Evolutionary conservation across 2,888 invertebrate genomes (phyloP).

Genomic region (Tiphia femorata): DNA sequence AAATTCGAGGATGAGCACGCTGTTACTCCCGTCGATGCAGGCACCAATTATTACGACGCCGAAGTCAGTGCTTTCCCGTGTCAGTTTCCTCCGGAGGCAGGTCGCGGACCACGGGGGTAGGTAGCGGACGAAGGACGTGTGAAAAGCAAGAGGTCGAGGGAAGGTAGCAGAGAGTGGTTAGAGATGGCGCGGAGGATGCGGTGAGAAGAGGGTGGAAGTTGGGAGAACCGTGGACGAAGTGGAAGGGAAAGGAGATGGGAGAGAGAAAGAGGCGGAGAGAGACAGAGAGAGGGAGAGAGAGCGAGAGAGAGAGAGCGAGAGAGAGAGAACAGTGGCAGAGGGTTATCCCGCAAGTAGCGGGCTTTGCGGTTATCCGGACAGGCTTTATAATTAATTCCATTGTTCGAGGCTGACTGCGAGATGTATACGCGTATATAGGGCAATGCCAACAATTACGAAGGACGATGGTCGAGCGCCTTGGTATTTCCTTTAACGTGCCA

Average conservation of each 20-base stretch:
- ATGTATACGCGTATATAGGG: constrained; percentile 35
- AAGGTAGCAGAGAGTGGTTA: neutral
- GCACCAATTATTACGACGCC: constrained; percentile 28
- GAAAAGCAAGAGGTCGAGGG: neutral
- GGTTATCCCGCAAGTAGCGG: constrained; percentile 47
- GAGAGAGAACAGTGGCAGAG: neutral
- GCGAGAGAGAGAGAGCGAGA: too few species aligned
- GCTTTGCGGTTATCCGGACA: constrained; percentile 56
- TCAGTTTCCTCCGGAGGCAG: constrained; percentile 23
- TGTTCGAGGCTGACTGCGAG: constrained; percentile 49
- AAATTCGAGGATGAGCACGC: neutral
- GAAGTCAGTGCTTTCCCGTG: constrained; percentile 31
- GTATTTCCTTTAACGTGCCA: constrained; percentile 45
- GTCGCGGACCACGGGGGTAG: neutral
- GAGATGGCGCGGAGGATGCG: constrained; percentile 5
- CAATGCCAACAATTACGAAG: constrained; percentile 47
- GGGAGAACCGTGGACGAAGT: neutral
- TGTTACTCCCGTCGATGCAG: neutral
- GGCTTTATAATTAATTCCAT: constrained; percentile 64
- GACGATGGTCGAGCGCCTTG: constrained; percentile 37
- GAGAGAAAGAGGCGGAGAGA: neutral
- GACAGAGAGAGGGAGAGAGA: neutral
- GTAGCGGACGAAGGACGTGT: neutral
- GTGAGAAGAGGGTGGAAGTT: constrained; percentile 7
- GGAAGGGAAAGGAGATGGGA: neutral